phyloP scores from a whole-genome alignment of 2,797 vertebrate genomes.

The Betta splendens region DNA sequence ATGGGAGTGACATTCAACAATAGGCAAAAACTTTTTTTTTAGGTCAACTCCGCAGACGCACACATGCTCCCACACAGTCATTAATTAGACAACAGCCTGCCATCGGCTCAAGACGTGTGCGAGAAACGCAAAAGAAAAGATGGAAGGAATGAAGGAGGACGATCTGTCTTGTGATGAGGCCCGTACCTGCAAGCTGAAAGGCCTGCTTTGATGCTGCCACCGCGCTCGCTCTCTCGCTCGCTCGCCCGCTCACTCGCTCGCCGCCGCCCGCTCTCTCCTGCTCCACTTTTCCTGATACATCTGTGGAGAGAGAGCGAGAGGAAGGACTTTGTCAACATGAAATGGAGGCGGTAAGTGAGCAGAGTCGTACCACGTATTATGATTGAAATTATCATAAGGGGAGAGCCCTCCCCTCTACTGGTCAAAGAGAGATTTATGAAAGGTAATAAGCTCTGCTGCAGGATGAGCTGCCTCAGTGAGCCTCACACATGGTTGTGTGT shows the following conservation, averaged over 20 bases:
- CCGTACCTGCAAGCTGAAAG: conserved; percentile 72
- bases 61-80: conserved; percentile 37
- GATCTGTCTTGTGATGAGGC: conserved; percentile 62
- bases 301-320: conserved; percentile 22
- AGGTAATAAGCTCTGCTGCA: conserved; percentile 12
- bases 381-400: conserved; percentile 61
- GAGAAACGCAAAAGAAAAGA: conserved; percentile 68
- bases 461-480: conserved; percentile 15
- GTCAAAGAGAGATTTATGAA: conserved; percentile 40
- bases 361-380: conserved; percentile 58
- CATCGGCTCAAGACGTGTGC: conserved; percentile 65
- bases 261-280: conserved; percentile 36
- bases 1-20: conserved; percentile 54
- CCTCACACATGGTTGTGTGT: not conserved
- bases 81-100: conserved; percentile 74
- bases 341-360: conserved; percentile 64
- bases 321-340: conserved; percentile 72
- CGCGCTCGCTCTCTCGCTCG: conserved; percentile 40
- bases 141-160: conserved; percentile 53
- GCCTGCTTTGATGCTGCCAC: conserved; percentile 70
- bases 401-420: conserved; percentile 22
- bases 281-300: conserved; percentile 46
- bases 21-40: conserved; percentile 65
- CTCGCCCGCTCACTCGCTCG: conserved; percentile 38
- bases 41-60: conserved; percentile 60